These are phyloP conservation scores for Mya arenaria DNA, from an alignment of 1,140 invertebrate species.

Conservation along the genomic window DNA sequence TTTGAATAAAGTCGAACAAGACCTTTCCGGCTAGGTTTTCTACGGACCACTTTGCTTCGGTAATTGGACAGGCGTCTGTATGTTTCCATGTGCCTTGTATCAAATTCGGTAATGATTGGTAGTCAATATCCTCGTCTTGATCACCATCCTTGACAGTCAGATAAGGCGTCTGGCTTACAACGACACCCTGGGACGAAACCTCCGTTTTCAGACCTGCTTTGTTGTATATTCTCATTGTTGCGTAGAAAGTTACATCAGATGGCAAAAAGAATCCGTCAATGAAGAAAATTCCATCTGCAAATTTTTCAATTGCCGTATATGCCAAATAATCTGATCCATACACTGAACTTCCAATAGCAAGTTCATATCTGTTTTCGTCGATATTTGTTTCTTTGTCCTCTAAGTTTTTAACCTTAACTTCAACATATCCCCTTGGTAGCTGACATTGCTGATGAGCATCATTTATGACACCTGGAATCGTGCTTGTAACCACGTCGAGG, in stretches of 20 bases:
- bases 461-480: background rate
- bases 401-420: background rate
- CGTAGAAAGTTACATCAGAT: constrained; percentile 6
- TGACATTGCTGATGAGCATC: constrained; percentile 34
- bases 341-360: background rate
- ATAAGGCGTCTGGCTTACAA: constrained; percentile 13
- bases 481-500: constrained; percentile 17
- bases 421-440: constrained; percentile 20
- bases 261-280: background rate
- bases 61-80: constrained; percentile 28
- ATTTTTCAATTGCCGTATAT: background rate
- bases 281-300: background rate
- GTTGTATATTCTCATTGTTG: constrained; percentile 27
- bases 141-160: constrained; percentile 6
- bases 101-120: constrained; percentile 6
- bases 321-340: constrained; percentile 5
- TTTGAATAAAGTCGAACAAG: constrained; percentile 5
- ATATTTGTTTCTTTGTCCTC: constrained; percentile 28
- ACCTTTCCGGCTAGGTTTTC: constrained; percentile 21
- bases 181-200: constrained; percentile 17
- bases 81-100: constrained; percentile 34
- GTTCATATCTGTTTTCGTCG: constrained; percentile 29
- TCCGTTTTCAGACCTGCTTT: constrained; percentile 27
- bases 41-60: constrained; percentile 16
- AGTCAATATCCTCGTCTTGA: constrained; percentile 27